Conservation (phyloP, 2,113 vertebrate genomes). For the Hymenochirus boettgeri region DNA sequence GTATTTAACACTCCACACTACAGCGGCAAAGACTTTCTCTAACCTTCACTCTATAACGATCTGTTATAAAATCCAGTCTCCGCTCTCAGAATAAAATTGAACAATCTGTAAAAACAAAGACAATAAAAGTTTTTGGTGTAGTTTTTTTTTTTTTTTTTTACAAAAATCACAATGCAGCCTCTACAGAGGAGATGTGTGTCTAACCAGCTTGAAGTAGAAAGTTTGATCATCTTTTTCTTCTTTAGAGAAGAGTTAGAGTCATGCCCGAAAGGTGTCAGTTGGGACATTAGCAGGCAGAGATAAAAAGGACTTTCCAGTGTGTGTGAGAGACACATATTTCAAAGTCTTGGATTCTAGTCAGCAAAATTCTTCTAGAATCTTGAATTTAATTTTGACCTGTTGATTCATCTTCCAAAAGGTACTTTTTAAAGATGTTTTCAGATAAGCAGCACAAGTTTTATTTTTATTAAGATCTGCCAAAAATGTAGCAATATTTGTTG, state of each 20-base stretch:
- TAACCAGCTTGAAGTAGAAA: conserved; percentile 39
- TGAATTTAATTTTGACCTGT: no score
- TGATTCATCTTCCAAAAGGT: no score
- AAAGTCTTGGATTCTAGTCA: conserved; percentile 28
- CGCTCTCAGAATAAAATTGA: no score
- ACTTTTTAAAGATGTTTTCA: no score
- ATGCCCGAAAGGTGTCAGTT: conserved; percentile 25
- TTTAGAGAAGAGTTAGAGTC: conserved; percentile 38
- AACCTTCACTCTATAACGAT: no score
- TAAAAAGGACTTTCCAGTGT: conserved; percentile 42
- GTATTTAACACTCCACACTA: no score
- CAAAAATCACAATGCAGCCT: not conserved
- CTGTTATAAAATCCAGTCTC: no score
- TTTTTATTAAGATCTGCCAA: no score
- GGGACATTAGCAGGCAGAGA: not conserved
- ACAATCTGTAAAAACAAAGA: no score
- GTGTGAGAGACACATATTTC: conserved; percentile 29
- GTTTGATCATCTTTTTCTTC: conserved; percentile 33
- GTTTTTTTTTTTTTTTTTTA: not conserved
- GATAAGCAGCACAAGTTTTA: no score
- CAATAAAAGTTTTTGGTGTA: not conserved
- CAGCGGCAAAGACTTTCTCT: no score
- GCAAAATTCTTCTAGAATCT: conserved; percentile 23
- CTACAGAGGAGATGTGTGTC: not conserved
- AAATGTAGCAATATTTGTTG: no score